Conservation (phyloP, 2,113 vertebrate genomes). For the Gadus macrocephalus region DNA sequence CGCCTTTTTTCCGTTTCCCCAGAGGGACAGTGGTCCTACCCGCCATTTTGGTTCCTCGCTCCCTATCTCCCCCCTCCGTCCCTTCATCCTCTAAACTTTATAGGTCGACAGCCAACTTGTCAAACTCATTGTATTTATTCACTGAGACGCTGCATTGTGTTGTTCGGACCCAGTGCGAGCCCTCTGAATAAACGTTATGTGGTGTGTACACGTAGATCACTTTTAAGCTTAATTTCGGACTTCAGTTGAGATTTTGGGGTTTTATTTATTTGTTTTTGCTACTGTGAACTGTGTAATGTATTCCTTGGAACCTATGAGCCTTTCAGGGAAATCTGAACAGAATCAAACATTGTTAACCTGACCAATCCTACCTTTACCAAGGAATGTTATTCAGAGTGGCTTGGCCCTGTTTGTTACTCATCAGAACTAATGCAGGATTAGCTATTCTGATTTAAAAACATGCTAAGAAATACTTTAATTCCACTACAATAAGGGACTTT, state of each 20-base stretch:
- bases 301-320: conserved; percentile 24
- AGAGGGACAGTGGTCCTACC: background rate
- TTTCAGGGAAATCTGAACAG: conserved; percentile 36
- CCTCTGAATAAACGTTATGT: background rate
- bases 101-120: conserved; percentile 6
- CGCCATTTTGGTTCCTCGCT: conserved; percentile 9
- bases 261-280: conserved; percentile 19
- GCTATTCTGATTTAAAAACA: too few species aligned
- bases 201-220: background rate
- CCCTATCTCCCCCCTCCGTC: conserved; percentile 5
- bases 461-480: too few species aligned
- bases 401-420: too few species aligned
- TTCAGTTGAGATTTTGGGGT: conserved; percentile 19
- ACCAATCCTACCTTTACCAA: conserved; percentile 14
- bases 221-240: conserved; percentile 5
- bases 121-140: conserved; percentile 12
- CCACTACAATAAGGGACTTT: too few species aligned
- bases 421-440: too few species aligned
- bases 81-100: background rate
- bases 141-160: conserved; percentile 14
- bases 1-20: background rate
- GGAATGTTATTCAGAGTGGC: conserved; percentile 33
- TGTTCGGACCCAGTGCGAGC: background rate
- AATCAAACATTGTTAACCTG: conserved; percentile 20
- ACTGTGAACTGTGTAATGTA: conserved; percentile 5